These are phyloP conservation scores for Yponomeuta malinellus DNA, from an alignment of 2,888 invertebrate species.

Conservation along the genomic window DNA sequence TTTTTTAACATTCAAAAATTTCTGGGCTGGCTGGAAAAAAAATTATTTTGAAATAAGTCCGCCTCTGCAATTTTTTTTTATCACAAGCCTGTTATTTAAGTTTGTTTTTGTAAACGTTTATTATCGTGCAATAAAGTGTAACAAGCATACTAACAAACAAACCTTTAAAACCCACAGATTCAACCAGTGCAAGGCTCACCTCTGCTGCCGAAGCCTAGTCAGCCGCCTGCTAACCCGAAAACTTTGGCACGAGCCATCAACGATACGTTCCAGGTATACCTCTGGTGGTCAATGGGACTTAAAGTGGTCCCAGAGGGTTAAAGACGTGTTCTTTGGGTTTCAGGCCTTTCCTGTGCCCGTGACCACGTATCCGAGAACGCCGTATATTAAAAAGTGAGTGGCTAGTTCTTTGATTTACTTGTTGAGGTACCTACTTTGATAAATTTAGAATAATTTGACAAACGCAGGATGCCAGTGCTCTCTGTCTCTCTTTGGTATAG, in stretches of 20 bases:
- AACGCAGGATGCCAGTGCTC: too few relatives aligned
- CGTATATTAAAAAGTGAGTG: slow-evolving; percentile 65
- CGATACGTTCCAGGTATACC: slow-evolving; percentile 49
- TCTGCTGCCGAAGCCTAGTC: slow-evolving; percentile 35
- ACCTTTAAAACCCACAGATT: not conserved
- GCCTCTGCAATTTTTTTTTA: too few relatives aligned
- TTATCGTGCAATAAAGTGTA: too few relatives aligned
- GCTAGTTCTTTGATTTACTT: not conserved
- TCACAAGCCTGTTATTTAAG: too few relatives aligned
- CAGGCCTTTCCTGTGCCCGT: slow-evolving; percentile 60
- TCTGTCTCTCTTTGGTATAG: too few relatives aligned
- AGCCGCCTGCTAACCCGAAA: slow-evolving; percentile 40
- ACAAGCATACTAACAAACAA: too few relatives aligned
- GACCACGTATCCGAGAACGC: slow-evolving; percentile 55
- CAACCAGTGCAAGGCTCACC: slow-evolving; percentile 15
- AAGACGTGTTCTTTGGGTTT: slow-evolving; percentile 20
- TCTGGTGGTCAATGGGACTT: not conserved
- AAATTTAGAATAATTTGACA: too few relatives aligned
- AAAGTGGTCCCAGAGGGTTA: slow-evolving; percentile 1
- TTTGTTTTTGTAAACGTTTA: too few relatives aligned
- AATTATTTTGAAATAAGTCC: too few relatives aligned
- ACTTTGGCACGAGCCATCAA: slow-evolving; percentile 49
- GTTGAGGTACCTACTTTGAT: too few relatives aligned
- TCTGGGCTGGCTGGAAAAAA: too few relatives aligned
- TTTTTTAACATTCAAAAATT: too few relatives aligned